phyloP scores from a whole-genome alignment of 2,888 invertebrate species.

The Unio delphinus region DNA sequence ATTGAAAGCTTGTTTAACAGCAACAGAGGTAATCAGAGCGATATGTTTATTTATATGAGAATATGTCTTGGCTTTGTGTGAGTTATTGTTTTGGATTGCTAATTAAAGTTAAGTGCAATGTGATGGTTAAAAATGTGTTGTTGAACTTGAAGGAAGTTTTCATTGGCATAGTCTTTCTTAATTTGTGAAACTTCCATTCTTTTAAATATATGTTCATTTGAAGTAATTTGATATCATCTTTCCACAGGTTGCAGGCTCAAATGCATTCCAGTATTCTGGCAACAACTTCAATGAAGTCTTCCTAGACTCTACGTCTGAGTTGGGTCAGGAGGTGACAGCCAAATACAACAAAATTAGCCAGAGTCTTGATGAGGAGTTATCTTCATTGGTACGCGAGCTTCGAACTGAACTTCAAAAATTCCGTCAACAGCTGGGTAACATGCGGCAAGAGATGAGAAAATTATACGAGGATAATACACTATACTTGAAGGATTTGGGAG shows the following conservation, averaged over 20 bases:
- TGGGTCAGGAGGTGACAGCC: constrained; percentile 35
- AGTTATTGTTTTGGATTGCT: too few species aligned
- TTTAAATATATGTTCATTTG: too few species aligned
- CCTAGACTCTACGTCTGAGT: constrained; percentile 14
- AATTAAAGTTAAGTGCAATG: too few species aligned
- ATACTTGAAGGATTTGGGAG: constrained; percentile 42
- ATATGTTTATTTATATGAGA: too few species aligned
- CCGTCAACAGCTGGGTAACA: constrained; percentile 30
- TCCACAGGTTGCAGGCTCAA: background rate
- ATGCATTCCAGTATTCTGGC: constrained; percentile 23
- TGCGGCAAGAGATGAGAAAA: constrained; percentile 36
- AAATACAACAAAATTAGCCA: constrained; percentile 43
- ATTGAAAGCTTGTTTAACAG: too few species aligned
- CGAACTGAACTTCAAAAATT: constrained; percentile 32
- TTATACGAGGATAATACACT: constrained; percentile 51
- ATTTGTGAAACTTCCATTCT: too few species aligned
- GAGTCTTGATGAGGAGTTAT: constrained; percentile 44
- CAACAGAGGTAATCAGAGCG: too few species aligned
- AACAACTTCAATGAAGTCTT: constrained; percentile 27
- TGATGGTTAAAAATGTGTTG: too few species aligned
- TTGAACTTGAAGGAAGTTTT: too few species aligned
- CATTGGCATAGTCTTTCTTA: too few species aligned
- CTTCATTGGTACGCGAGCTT: constrained; percentile 32
- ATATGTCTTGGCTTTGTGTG: too few species aligned
- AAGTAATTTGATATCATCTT: too few species aligned